A percentile compares a stretch with the other conserved stretches of the same genome.
Conservation (phyloP, 2,797 vertebrate species). For the Molossus alvarezi region DNA sequence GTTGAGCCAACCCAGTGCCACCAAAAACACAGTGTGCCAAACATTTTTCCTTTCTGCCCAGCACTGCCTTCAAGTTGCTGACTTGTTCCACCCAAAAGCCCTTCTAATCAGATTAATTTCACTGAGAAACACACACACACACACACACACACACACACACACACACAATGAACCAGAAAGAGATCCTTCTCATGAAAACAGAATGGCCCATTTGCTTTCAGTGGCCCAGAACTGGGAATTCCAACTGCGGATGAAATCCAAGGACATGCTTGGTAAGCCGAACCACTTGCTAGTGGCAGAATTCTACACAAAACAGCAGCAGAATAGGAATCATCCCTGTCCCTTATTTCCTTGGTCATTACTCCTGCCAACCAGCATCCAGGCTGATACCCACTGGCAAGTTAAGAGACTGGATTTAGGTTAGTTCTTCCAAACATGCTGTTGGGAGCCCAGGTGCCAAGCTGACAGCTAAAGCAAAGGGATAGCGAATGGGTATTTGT, state of each 20-base stretch:
- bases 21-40: slow-evolving; percentile 7
- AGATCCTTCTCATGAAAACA: not conserved
- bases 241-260: not conserved
- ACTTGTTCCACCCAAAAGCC: not conserved
- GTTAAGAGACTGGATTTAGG: not conserved
- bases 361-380: not conserved
- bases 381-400: not conserved
- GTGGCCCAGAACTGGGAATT: not conserved
- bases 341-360: not conserved
- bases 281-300: not conserved
- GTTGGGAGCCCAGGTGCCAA: not conserved
- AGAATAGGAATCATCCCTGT: not conserved
- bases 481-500: not conserved
- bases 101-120: slow-evolving; percentile 45
- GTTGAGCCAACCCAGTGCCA: not conserved
- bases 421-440: slow-evolving; percentile 19
- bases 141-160: not conserved
- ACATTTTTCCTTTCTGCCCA: not conserved
- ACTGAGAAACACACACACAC: slow-evolving; percentile 13
- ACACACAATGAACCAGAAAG: not conserved
- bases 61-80: slow-evolving; percentile 17
- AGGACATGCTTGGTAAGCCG: not conserved
- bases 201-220: not conserved
- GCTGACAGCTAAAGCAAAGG: not conserved
- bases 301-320: not conserved